Evolutionary conservation across 1,140 invertebrate species (phyloP).

Genomic region (Sipha flava): DNA sequence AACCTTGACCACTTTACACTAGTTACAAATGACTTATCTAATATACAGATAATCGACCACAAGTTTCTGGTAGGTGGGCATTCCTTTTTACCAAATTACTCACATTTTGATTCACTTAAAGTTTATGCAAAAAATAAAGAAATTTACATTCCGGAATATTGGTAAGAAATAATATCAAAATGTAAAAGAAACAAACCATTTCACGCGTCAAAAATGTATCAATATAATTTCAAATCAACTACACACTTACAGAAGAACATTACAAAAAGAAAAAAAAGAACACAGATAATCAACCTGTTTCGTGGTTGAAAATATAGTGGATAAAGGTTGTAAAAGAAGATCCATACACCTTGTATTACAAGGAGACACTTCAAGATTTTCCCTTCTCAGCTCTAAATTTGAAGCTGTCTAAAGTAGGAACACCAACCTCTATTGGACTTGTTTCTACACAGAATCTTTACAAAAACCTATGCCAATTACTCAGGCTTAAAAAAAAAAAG

Average conservation of each 20-base stretch:
- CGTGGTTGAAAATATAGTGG: neutral
- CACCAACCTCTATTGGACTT: neutral
- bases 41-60: constrained; percentile 37
- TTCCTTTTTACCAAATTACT: constrained; percentile 38
- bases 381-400: neutral
- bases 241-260: neutral
- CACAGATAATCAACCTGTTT: neutral
- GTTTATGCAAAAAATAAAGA: neutral
- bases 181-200: neutral
- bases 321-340: neutral
- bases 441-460: neutral
- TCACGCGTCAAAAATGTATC: neutral
- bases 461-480: neutral
- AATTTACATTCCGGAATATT: neutral
- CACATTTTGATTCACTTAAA: constrained; percentile 36
- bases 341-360: neutral
- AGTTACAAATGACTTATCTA: no score
- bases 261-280: neutral
- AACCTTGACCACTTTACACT: no score
- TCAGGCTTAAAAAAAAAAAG: neutral
- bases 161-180: neutral
- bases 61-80: constrained; percentile 40
- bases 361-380: neutral
- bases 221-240: neutral
- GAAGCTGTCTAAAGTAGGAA: neutral